phyloP scores from a whole-genome alignment of 2,888 invertebrate species.

The Nymphalis c-album region DNA sequence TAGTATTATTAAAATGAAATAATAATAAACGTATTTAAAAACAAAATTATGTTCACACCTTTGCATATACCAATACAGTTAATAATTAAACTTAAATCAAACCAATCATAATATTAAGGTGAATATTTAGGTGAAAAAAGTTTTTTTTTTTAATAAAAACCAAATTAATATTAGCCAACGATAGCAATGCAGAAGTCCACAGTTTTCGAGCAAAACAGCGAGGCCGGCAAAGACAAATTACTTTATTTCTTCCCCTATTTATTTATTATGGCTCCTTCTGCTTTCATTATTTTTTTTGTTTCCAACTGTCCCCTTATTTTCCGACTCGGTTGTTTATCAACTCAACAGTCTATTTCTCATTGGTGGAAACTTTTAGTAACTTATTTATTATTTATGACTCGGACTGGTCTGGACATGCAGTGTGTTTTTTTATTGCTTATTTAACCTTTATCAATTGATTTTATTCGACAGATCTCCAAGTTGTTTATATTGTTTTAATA shows the following conservation, averaged over 20 bases:
- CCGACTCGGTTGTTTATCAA: constrained; percentile 42
- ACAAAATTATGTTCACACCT: no score
- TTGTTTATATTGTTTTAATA: no score
- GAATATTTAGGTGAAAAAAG: not conserved
- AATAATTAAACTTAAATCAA: no score
- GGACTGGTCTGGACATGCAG: not conserved
- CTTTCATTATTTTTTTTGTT: constrained; percentile 59
- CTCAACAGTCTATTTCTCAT: constrained; percentile 36
- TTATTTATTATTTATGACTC: constrained; percentile 12
- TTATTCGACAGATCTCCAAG: not conserved
- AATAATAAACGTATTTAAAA: no score
- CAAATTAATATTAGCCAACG: not conserved
- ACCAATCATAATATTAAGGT: not conserved
- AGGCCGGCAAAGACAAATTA: constrained; percentile 65
- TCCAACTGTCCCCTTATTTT: constrained; percentile 53
- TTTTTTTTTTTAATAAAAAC: not conserved
- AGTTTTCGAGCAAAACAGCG: constrained; percentile 32
- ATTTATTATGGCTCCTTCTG: constrained; percentile 57
- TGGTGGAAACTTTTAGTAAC: constrained; percentile 25
- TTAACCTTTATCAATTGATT: not conserved
- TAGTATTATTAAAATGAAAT: no score
- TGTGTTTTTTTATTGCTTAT: not conserved
- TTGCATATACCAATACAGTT: no score
- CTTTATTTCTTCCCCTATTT: constrained; percentile 60
- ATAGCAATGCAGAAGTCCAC: constrained; percentile 37